Evolutionary conservation across 1,140 invertebrate genomes (phyloP).

Genomic region (Aphis craccivora): DNA sequence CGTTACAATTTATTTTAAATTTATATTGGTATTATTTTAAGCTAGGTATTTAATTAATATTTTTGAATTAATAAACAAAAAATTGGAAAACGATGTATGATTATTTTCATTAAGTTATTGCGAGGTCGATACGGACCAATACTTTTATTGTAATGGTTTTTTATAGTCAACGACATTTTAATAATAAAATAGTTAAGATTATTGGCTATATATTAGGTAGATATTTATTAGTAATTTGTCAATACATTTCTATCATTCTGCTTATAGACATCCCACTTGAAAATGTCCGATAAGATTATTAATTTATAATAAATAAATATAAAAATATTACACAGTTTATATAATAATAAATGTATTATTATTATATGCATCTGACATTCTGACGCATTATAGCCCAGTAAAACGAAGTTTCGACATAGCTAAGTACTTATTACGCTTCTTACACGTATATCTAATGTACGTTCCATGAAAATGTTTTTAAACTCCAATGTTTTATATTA

Average conservation of each 20-base stretch:
- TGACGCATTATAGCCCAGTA: neutral
- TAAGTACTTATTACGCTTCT: neutral
- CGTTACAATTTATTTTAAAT: neutral
- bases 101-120: neutral
- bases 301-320: neutral
- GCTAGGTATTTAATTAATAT: neutral
- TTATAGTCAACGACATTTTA: neutral
- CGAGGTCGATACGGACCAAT: neutral
- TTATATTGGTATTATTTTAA: neutral
- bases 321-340: neutral
- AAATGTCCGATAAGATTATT: neutral
- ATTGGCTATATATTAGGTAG: neutral
- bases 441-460: neutral
- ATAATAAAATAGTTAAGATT: neutral
- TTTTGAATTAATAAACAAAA: neutral
- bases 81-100: neutral
- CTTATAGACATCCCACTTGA: neutral
- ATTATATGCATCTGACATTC: neutral
- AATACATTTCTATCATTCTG: neutral
- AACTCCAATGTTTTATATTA: neutral
- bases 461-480: neutral
- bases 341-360: neutral
- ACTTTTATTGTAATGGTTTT: neutral
- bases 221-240: neutral
- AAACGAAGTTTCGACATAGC: neutral